A percentile compares a stretch with the other conserved stretches of the same genome.
These are phyloP conservation scores for Netta rufina DNA, from an alignment of 2,797 vertebrate species.

Conservation along the genomic window DNA sequence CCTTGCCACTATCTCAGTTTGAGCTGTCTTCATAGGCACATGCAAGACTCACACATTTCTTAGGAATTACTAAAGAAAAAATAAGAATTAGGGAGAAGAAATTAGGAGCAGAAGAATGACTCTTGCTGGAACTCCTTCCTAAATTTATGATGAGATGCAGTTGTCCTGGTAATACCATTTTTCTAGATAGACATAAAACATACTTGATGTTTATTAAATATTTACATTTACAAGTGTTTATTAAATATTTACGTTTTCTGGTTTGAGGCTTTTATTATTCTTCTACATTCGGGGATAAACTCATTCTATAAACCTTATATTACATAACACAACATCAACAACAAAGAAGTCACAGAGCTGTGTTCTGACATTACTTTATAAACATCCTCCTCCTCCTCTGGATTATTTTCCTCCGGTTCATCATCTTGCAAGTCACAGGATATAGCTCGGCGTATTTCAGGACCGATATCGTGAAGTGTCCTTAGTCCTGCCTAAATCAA, in stretches of 20 bases:
- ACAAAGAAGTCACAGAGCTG: conserved; percentile 29
- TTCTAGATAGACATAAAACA: not conserved
- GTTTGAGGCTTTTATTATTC: not conserved
- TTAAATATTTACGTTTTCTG: not conserved
- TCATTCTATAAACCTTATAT: conserved; percentile 18
- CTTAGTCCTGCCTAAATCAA: conserved; percentile 98
- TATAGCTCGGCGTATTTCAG: conserved; percentile 99
- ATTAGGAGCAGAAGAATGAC: not conserved
- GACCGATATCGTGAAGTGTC: conserved; percentile 99
- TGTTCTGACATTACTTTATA: conserved; percentile 92
- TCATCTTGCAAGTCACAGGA: conserved; percentile 99
- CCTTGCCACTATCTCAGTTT: not conserved
- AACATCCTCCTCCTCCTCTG: conserved; percentile 96
- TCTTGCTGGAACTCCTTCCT: not conserved
- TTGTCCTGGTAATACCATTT: not conserved
- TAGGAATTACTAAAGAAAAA: not conserved
- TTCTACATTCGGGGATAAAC: not conserved
- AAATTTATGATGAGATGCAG: not conserved
- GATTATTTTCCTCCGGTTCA: conserved; percentile 95
- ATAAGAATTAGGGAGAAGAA: not conserved
- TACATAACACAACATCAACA: not conserved
- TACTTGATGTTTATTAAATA: not conserved
- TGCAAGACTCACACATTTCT: not conserved
- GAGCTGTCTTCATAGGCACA: not conserved
- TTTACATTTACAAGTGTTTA: not conserved